Conservation (phyloP, 2,888 invertebrate species). For the Antitype chi region DNA sequence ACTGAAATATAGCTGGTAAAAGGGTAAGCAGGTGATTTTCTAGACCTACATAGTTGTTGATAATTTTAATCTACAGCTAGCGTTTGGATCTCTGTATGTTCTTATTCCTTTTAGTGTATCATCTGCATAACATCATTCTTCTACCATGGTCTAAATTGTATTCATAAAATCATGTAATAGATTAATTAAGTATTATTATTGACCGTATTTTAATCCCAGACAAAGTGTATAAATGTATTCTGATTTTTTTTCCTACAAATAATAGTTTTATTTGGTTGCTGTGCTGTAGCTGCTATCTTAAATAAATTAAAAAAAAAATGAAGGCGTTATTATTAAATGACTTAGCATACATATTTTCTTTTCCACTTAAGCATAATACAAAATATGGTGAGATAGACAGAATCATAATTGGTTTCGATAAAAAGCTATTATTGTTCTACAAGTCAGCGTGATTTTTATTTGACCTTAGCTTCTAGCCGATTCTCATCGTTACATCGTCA, state of each 20-base stretch:
- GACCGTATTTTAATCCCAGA: background rate
- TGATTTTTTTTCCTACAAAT: background rate
- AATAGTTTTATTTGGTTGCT: background rate
- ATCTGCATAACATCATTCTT: background rate
- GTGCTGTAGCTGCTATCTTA: background rate
- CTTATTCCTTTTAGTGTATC: background rate
- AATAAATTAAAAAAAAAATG: background rate
- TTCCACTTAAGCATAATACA: background rate
- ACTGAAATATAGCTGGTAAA: too few relatives aligned
- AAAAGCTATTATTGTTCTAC: background rate
- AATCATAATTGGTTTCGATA: background rate
- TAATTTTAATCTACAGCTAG: background rate
- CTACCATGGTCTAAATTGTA: background rate
- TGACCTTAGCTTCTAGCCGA: background rate
- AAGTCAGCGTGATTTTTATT: background rate
- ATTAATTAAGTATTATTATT: background rate
- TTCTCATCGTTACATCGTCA: background rate
- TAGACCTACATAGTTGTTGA: too few relatives aligned
- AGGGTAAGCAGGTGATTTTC: background rate
- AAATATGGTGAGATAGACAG: background rate
- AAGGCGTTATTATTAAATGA: background rate
- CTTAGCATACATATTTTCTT: background rate
- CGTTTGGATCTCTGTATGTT: too few relatives aligned
- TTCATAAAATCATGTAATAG: background rate
- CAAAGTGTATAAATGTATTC: background rate